These are phyloP conservation scores for Eupithecia abbreviata DNA, from an alignment of 2,888 invertebrate species.

Conservation along the genomic window DNA sequence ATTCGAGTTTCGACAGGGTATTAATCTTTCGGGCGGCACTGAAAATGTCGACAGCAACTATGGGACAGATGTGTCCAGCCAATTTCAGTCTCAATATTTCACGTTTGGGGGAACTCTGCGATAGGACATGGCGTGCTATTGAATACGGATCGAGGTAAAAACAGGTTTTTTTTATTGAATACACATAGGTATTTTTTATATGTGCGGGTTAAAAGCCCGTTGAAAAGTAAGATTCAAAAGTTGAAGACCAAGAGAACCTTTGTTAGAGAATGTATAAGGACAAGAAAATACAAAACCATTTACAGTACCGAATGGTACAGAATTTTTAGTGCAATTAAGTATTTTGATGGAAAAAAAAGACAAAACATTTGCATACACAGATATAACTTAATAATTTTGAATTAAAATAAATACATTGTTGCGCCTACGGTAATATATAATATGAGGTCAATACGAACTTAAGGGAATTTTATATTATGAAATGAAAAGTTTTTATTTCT, in stretches of 20 bases:
- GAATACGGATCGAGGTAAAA: not conserved
- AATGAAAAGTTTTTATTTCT: too few species aligned
- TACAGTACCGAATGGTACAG: too few species aligned
- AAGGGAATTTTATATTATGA: too few species aligned
- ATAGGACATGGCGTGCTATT: not conserved
- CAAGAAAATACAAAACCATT: not conserved
- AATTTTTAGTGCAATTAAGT: not conserved
- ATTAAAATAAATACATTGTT: not conserved
- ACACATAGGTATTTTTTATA: not conserved
- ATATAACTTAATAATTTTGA: too few species aligned
- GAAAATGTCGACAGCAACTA: conserved; percentile 21
- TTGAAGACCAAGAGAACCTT: not conserved
- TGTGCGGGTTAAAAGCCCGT: not conserved
- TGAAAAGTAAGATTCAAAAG: not conserved
- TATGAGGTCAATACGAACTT: not conserved
- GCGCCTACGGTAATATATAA: not conserved
- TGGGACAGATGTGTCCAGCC: conserved; percentile 29
- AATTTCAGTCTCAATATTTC: conserved; percentile 45
- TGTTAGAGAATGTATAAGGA: not conserved
- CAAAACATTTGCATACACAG: too few species aligned
- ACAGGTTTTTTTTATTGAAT: not conserved
- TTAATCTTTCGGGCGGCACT: conserved; percentile 28
- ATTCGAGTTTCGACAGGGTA: conserved; percentile 20
- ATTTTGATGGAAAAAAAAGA: too few species aligned
- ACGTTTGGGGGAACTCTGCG: conserved; percentile 25